Base-by-base conservation (phyloP, 2,797 vertebrate genomes). In the Oryzias dopingdopingensis region DNA sequence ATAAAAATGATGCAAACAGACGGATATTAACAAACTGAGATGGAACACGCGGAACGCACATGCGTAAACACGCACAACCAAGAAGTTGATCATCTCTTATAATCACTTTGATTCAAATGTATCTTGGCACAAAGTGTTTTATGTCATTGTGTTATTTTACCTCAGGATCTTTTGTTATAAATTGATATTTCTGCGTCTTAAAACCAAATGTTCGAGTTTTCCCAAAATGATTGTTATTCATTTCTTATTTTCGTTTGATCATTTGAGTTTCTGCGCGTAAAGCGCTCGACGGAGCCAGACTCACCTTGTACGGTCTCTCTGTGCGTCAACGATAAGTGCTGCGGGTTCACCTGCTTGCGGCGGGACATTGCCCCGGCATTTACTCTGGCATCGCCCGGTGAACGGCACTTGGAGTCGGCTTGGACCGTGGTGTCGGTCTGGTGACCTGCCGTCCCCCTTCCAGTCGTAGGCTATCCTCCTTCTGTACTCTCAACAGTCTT, bases 321-420 rank as follows among this genome's bases (percentile, higher is more conserved):
- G 93, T 95, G 95, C 88, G 94, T 89, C 86, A 92, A 86, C 81
- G 91, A 95, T 89, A 97, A 95, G 94, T 98, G 96, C 94, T 98
- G 96, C 90, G 96, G 96, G 90, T 98, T 97, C 92, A 96, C 96
- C 95, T 97, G 96, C 93, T 98, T 98, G 93, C 96, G 96, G 92
- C 96, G 96, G 96, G 96, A 98, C 96, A 98, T 98, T 91, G 95
- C 94, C 96, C 95, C 94, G 92, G 95, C 96, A 97, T 96, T 94
- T 96, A 98, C 94, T 95, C 94, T 94, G 93, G 94, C 96, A 97
- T 96, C 93, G 94, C 96, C 94, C 92, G 94, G 93, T 93, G 93
- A 96, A 94, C 94, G 90, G 93, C 91, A 92, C 93, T 91, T 86
- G 86, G 89, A 86, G 84, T 85, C 91, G 88, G 92, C 84, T 91